Evolutionary conservation across 2,888 invertebrate genomes (phyloP), one percentile per base, ranked within the genome.

Genomic region (Parnassius mnemosyne): DNA sequence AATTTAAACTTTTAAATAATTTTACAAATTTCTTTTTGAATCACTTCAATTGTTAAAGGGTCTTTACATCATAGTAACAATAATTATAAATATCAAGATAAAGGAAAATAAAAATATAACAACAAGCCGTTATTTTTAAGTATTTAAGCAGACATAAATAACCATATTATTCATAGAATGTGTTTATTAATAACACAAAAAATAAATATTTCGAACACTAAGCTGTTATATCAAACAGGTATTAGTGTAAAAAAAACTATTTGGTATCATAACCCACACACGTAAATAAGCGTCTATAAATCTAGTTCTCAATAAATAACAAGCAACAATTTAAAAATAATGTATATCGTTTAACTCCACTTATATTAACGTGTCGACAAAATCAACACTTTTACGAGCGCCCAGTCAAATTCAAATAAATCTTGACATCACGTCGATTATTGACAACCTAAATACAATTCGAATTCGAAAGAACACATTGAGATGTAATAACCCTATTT

Each of bases 1-100:
- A 90, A 84, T 86, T 85, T 82, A 81, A 79, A 78, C 68, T 83
- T 81, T 76, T 74, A 77, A 84, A 81, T 80, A 80, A 78, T 76
- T 78, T 77, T 77, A 77, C 43, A 47, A 53, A 42, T 62, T 25
- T 57, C 25, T 51, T 13, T 25, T 66, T 72, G 71, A 68, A 58
- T 76, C 75, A 75, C 66, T 76, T 79, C 71, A 68, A 67, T 79
- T 79, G 10, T 66, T 55, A 65, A 68, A 67, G 51, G 58, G 55
- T 54, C 55, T 54, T 63, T 63, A 57, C 58, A 56, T 53, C 53
- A 53, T 34, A 34, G 34, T 34, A 34, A 34, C 5, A 34, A 34
- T 34, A 7, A 34, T 34, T 34, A 34, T 34, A 34, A 34, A 34
- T 34, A 34, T 34, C 34, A 34, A 34, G 34, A 34, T 7, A 34